A percentile compares a stretch with the other conserved stretches of the same genome.
These are phyloP conservation scores for Falco novaeseelandiae DNA, from an alignment of 2,797 vertebrate species.

Conservation along the genomic window DNA sequence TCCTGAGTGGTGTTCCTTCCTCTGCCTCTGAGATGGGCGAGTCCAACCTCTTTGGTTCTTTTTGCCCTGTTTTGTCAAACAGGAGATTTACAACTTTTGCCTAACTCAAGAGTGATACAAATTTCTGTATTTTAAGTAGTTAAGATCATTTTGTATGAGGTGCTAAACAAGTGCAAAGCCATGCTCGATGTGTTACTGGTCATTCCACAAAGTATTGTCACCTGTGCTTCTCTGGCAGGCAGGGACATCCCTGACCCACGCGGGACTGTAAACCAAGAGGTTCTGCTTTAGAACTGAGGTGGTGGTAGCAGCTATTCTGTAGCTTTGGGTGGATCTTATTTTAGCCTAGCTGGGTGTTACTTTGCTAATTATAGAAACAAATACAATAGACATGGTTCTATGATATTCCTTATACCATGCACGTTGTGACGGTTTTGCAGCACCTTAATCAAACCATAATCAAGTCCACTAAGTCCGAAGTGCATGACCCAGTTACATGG, in stretches of 20 bases:
- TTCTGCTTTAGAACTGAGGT: not conserved
- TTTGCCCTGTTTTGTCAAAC: not conserved
- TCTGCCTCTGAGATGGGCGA: not conserved
- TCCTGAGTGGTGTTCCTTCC: not conserved
- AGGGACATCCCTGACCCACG: fast-evolving
- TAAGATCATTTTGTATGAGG: not conserved
- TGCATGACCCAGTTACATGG: not conserved
- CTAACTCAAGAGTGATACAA: not conserved
- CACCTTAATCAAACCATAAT: not conserved
- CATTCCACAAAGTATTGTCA: not conserved
- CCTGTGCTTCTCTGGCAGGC: fast-evolving
- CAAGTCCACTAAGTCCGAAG: not conserved
- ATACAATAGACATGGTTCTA: not conserved
- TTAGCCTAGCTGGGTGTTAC: not conserved
- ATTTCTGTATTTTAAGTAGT: not conserved
- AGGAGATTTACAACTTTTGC: not conserved
- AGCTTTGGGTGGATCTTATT: not conserved
- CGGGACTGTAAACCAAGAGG: fast-evolving
- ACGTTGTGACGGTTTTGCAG: not conserved
- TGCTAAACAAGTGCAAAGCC: not conserved
- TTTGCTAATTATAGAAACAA: not conserved
- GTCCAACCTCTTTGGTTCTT: not conserved
- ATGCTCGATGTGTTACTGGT: not conserved
- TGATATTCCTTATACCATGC: not conserved
- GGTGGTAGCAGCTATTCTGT: not conserved